Evolutionary conservation across 2,113 vertebrate species (phyloP), one percentile per base, ranked within the genome.

Genomic region (Corythornis cristatus): DNA sequence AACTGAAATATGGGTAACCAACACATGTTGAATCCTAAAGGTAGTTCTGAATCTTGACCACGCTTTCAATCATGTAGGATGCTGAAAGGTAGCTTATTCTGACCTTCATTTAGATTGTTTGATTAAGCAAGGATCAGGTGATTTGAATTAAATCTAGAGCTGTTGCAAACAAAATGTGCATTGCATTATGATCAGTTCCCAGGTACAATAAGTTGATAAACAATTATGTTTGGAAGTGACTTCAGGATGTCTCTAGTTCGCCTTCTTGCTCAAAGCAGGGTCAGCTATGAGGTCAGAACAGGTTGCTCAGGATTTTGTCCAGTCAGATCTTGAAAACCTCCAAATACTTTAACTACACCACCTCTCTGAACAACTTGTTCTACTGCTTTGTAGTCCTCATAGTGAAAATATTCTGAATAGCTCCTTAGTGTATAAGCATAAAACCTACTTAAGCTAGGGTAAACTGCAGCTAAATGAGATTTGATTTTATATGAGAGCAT

Each of bases 311-410:
- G 6, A 4, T 5, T 66, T 75, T 83, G 10, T 66, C 25, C 9
- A 17, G 22, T 11, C 9, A 67, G 4, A 5, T n/a, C 26, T 45
- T 54, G 53, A 35, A 91, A 76, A 50, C 1, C 12, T 76, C 21
- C 33, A 20, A 65, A 60, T 8, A 23, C 0, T 3, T 8, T 56
- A 28, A 42, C 40, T 42, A 8, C 28, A 64, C 3, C 1, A 0
- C 6, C 7, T n/a, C 22, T 70, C 42, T 61, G 42, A 81, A 46
- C 9, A 65, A 31, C 7, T 10, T 66, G 6, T 18, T 68, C 6
- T 33, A 31, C 17, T 65, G 4, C 31, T 57, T 42, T 14, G 23
- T 64, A 25, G 8, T 60, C 19, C 23, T 56, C 12, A 42, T 7
- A 67, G 31, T 46, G 18, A 80, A 76, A 79, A 15, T 46, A 31